A percentile compares a stretch with the other conserved stretches of the same genome.
These are phyloP conservation scores for Mechanitis mazaeus DNA, from an alignment of 2,888 invertebrate species.

Conservation along the genomic window DNA sequence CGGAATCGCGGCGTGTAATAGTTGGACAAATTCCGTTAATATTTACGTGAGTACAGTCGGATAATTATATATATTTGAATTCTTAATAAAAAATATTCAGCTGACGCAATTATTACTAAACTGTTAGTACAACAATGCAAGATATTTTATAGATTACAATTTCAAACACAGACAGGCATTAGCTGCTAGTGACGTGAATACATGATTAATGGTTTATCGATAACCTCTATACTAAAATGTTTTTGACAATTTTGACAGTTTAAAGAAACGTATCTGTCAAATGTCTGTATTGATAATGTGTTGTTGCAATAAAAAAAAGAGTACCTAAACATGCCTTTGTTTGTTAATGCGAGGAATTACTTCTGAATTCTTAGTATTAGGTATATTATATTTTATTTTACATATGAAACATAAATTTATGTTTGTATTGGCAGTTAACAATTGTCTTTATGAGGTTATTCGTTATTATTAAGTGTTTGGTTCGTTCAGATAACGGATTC, in stretches of 20 bases:
- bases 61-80: too few relatives aligned
- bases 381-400: background rate
- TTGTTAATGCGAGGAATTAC: background rate
- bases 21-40: too few relatives aligned
- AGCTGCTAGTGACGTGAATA: slow-evolving; percentile 22
- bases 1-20: too few relatives aligned
- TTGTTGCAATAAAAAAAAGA: slow-evolving; percentile 11
- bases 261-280: slow-evolving; percentile 18
- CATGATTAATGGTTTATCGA: slow-evolving; percentile 27
- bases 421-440: background rate
- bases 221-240: slow-evolving; percentile 15
- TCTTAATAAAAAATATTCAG: background rate
- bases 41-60: too few relatives aligned
- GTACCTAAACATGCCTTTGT: background rate
- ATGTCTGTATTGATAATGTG: slow-evolving; percentile 10
- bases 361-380: background rate
- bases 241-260: slow-evolving; percentile 16
- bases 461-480: background rate
- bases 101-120: slow-evolving; percentile 20
- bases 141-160: slow-evolving; percentile 23
- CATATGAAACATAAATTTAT: background rate
- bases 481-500: background rate
- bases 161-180: slow-evolving; percentile 13
- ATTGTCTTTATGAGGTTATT: background rate
- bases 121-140: slow-evolving; percentile 17